phyloP scores from a whole-genome alignment of 2,113 vertebrate genomes.

The Orientallactaga bullata region DNA sequence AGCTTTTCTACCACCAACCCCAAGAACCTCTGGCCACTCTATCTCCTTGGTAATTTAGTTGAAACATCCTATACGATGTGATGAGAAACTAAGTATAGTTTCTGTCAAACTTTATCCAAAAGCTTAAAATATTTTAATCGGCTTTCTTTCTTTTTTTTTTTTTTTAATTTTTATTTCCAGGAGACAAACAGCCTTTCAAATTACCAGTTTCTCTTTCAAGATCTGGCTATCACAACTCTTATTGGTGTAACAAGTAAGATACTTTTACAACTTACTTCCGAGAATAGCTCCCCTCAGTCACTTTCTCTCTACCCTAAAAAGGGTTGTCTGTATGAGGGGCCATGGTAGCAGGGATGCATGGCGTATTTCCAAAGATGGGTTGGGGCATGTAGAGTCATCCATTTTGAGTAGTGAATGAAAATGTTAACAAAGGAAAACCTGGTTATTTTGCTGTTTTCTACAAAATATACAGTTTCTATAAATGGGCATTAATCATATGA shows the following conservation, averaged over 20 bases:
- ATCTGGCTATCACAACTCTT: constrained; percentile 90
- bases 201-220: constrained; percentile 91
- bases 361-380: neutral
- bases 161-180: constrained; percentile 88
- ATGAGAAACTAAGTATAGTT: neutral
- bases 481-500: neutral
- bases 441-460: constrained; percentile 32
- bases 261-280: constrained; percentile 26
- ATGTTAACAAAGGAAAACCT: neutral
- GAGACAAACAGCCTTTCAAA: constrained; percentile 89
- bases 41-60: neutral
- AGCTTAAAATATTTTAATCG: neutral
- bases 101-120: neutral
- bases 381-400: too few relatives aligned
- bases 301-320: neutral
- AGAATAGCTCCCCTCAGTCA: neutral
- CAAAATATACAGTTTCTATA: constrained; percentile 29
- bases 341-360: neutral
- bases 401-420: neutral
- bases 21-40: fast-evolving
- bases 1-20: neutral
- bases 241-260: constrained; percentile 91
- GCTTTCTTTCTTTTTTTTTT: constrained; percentile 70
- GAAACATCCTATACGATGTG: neutral
- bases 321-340: neutral